These are phyloP conservation scores for Conus betulinus DNA, from an alignment of 1,140 invertebrate genomes.

Conservation along the genomic window DNA sequence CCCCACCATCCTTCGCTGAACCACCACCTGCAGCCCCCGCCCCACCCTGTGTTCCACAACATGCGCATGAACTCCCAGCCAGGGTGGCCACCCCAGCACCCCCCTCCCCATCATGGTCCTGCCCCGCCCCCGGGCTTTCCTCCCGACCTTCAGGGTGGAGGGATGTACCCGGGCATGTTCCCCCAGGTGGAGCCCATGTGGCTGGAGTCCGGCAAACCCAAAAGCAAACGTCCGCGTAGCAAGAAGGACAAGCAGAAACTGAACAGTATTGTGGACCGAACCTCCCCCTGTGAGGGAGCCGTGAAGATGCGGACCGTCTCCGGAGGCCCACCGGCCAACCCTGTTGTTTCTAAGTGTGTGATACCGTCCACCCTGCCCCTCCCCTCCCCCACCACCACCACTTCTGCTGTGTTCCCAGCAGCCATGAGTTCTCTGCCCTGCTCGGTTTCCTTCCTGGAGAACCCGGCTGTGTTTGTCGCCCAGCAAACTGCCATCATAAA, in stretches of 20 bases:
- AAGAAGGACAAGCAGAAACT: conserved; percentile 58
- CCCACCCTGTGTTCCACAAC: conserved; percentile 37
- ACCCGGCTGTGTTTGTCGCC: conserved; percentile 88
- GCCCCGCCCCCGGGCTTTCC: not conserved
- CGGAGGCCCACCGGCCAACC: not conserved
- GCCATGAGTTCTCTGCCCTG: conserved; percentile 15
- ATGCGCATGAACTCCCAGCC: conserved; percentile 35
- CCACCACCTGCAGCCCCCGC: not conserved
- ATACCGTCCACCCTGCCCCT: conserved; percentile 36
- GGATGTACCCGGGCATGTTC: not conserved
- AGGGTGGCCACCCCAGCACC: conserved; percentile 32
- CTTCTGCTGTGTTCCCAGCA: conserved; percentile 23
- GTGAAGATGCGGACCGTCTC: not conserved
- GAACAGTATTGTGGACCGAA: conserved; percentile 60
- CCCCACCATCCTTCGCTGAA: not conserved
- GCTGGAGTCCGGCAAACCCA: conserved; percentile 47
- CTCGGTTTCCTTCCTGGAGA: conserved; percentile 87
- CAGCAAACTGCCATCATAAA: conserved; percentile 71
- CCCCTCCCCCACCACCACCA: conserved; percentile 20
- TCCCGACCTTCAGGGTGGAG: not conserved
- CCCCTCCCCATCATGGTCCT: conserved; percentile 2
- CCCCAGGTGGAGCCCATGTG: conserved; percentile 45
- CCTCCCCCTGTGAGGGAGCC: conserved; percentile 54
- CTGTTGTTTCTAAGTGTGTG: conserved; percentile 46
- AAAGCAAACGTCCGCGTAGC: conserved; percentile 44